phyloP scores from a whole-genome alignment of 1,140 invertebrate genomes.

The Sitophilus oryzae region DNA sequence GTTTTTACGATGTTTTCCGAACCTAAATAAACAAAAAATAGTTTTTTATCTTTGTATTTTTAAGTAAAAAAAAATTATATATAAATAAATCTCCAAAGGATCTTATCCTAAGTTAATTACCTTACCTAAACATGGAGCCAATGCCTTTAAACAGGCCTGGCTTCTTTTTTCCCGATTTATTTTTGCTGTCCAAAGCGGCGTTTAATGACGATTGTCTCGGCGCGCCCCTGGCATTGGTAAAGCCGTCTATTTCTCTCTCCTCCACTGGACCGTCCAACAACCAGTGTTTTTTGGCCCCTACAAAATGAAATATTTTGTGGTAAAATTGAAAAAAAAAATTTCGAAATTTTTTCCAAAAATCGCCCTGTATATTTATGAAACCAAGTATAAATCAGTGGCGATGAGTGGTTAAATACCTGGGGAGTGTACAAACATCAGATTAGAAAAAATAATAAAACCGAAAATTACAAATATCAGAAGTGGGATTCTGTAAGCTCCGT shows the following conservation, averaged over 20 bases:
- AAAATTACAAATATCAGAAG: too few relatives aligned
- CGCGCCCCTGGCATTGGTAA: slow-evolving; percentile 56
- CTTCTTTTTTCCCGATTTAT: slow-evolving; percentile 59
- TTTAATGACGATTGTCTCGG: slow-evolving; percentile 63
- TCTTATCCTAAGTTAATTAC: slow-evolving; percentile 3
- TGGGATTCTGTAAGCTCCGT: too few relatives aligned
- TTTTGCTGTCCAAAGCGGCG: slow-evolving; percentile 58
- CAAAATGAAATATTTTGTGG: neutral
- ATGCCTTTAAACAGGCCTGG: slow-evolving; percentile 69
- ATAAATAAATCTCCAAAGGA: neutral
- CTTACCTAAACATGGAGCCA: slow-evolving; percentile 69
- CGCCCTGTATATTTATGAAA: too few relatives aligned
- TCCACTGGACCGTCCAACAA: slow-evolving; percentile 52
- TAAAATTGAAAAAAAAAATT: too few relatives aligned
- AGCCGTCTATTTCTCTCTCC: slow-evolving; percentile 55
- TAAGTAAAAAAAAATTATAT: neutral
- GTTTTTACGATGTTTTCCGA: slow-evolving; percentile 72
- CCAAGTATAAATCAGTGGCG: too few relatives aligned
- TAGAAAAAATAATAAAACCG: neutral
- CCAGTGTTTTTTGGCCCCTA: slow-evolving; percentile 58
- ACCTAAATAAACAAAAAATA: slow-evolving; percentile 42
- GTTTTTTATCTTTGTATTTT: neutral
- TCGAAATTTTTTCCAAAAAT: too few relatives aligned
- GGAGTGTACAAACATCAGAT: neutral
- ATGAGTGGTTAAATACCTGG: neutral